phyloP scores from a whole-genome alignment of 2,113 vertebrate species.

The Nannobrachium achirus region DNA sequence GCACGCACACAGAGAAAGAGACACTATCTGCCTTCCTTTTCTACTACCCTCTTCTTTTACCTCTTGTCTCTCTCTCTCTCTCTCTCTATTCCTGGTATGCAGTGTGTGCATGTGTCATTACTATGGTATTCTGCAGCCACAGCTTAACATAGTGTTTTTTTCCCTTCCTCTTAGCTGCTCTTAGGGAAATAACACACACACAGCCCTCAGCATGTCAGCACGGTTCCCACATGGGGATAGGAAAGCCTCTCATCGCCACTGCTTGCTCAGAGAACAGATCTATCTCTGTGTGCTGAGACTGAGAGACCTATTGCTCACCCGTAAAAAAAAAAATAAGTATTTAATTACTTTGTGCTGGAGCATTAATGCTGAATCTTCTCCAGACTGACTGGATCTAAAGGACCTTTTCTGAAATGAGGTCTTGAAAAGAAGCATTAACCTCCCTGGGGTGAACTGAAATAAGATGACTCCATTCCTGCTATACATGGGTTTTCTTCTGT shows the following conservation, averaged over 20 bases:
- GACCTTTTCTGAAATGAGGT: background rate
- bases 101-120: slow-evolving; percentile 45
- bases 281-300: background rate
- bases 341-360: background rate
- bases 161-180: slow-evolving; percentile 1
- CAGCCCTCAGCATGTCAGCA: slow-evolving; percentile 19
- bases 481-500: no score
- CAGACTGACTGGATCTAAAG: background rate
- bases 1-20: no score
- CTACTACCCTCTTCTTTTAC: background rate
- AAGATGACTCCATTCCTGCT: no score
- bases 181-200: slow-evolving; percentile 9
- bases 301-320: background rate
- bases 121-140: slow-evolving; percentile 52
- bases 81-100: slow-evolving; percentile 40
- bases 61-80: background rate
- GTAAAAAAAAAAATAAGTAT: background rate
- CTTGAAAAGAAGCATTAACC: background rate
- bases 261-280: background rate
- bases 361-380: background rate
- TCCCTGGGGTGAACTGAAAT: background rate
- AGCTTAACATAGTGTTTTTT: slow-evolving; percentile 19
- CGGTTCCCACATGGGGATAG: slow-evolving; percentile 16
- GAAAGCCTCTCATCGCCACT: slow-evolving; percentile 4
- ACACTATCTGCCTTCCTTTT: no score